Conservation (phyloP, 2,113 vertebrate genomes). For the Dascyllus trimaculatus region DNA sequence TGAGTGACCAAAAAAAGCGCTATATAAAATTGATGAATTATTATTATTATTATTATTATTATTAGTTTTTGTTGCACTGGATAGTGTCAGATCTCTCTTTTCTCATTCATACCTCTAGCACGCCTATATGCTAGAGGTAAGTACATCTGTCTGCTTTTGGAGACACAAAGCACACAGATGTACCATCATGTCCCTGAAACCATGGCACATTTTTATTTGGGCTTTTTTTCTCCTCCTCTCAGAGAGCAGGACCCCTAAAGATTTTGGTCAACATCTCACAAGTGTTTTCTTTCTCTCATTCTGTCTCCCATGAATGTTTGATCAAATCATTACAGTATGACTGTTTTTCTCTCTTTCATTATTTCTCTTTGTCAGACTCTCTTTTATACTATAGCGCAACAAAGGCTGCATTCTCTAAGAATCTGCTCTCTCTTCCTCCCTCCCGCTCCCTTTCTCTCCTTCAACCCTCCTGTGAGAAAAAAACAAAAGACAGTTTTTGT, state of each 20-base stretch:
- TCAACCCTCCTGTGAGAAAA: not conserved
- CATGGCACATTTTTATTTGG: slow-evolving; percentile 11
- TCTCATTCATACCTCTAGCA: too few relatives aligned
- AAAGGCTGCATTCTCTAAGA: slow-evolving; percentile 14
- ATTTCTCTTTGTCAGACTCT: slow-evolving; percentile 34
- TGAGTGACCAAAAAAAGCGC: too few relatives aligned
- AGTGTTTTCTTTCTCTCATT: slow-evolving; percentile 33
- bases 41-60: too few relatives aligned
- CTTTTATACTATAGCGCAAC: not conserved
- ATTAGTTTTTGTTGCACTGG: too few relatives aligned
- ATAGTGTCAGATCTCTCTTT: too few relatives aligned
- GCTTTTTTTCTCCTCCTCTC: not conserved
- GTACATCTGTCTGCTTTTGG: not conserved
- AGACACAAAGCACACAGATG: slow-evolving; percentile 3
- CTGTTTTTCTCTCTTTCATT: slow-evolving; percentile 36
- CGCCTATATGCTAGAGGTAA: too few relatives aligned
- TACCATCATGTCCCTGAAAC: not conserved
- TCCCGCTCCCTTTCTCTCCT: not conserved
- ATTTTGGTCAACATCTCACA: slow-evolving; percentile 22
- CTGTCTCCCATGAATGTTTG: not conserved
- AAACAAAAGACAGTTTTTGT: slow-evolving; percentile 21
- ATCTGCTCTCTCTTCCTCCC: not conserved
- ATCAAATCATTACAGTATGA: slow-evolving; percentile 15
- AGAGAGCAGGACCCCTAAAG: slow-evolving; percentile 12
- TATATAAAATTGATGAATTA: too few relatives aligned